Conservation (phyloP, 2,797 vertebrate species). For the Tamandua tetradactyla region DNA sequence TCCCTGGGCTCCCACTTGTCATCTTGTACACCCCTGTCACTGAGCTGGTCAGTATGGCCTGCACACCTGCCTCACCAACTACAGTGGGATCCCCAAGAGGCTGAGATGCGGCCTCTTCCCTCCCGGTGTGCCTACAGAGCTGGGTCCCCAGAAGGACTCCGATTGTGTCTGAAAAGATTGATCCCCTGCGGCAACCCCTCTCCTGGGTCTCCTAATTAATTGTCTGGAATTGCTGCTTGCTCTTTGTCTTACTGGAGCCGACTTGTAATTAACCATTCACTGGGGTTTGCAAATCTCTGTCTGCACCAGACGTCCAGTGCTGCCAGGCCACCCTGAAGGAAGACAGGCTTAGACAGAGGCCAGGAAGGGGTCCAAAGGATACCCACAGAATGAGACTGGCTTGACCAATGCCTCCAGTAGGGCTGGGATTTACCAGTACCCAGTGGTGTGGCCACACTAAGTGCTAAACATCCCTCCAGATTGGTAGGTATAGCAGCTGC, state of each 20-base stretch:
- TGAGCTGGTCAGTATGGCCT: neutral
- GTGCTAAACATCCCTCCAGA: neutral
- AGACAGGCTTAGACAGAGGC: neutral
- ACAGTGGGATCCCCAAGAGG: neutral
- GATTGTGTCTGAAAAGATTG: neutral
- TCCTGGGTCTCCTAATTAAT: constrained; percentile 66
- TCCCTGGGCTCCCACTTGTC: neutral
- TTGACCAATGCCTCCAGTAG: neutral
- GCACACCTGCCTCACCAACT: neutral
- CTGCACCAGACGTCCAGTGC: neutral
- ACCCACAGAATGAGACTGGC: neutral
- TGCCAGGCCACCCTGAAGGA: neutral
- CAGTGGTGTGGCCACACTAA: neutral
- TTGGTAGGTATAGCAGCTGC: neutral
- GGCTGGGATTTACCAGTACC: neutral
- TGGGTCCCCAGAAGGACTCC: neutral
- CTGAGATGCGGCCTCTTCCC: neutral
- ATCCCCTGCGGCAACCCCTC: constrained; percentile 7
- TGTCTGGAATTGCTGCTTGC: constrained; percentile 39
- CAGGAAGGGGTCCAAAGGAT: neutral
- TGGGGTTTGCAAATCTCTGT: constrained; percentile 41
- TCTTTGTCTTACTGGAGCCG: constrained; percentile 48
- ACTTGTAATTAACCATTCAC: constrained; percentile 66
- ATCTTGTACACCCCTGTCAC: neutral
- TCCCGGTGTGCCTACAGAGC: neutral